These are phyloP conservation scores for Hydrolagus colliei DNA, from an alignment of 2,797 vertebrate species.

Conservation along the genomic window DNA sequence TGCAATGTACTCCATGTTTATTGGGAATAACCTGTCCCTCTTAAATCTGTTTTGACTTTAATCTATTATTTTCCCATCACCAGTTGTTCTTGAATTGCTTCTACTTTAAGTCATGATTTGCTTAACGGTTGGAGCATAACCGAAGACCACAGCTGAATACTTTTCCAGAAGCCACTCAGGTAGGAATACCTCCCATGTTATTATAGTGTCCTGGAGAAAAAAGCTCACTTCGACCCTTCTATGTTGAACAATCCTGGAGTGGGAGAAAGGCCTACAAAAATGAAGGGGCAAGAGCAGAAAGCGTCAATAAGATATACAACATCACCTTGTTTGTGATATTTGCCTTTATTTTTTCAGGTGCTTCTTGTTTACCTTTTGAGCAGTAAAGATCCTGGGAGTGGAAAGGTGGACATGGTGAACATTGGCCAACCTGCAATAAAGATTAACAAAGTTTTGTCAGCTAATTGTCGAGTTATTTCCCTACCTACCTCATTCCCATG, in stretches of 20 bases:
- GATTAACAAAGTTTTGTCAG: neutral
- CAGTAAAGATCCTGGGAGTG: neutral
- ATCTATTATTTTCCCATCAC: neutral
- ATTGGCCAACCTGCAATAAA: neutral
- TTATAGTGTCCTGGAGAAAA: too few species aligned
- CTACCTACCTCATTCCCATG: neutral
- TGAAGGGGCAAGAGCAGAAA: neutral
- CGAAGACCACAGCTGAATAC: neutral
- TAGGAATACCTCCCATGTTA: neutral
- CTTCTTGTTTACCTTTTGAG: neutral
- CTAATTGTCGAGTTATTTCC: neutral
- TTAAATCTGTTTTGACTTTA: neutral
- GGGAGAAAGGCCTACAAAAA: neutral
- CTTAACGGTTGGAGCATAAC: neutral
- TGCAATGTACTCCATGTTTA: neutral
- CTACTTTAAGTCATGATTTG: neutral
- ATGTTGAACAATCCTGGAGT: neutral
- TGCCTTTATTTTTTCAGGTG: neutral
- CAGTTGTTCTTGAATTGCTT: neutral
- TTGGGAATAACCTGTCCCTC: neutral
- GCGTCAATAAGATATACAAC: neutral
- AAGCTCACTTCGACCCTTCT: neutral
- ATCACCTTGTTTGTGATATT: neutral
- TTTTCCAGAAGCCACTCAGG: neutral
- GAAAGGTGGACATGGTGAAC: neutral